Evolutionary conservation across 2,888 invertebrate species (phyloP).

Genomic region (Diloba caeruleocephala): DNA sequence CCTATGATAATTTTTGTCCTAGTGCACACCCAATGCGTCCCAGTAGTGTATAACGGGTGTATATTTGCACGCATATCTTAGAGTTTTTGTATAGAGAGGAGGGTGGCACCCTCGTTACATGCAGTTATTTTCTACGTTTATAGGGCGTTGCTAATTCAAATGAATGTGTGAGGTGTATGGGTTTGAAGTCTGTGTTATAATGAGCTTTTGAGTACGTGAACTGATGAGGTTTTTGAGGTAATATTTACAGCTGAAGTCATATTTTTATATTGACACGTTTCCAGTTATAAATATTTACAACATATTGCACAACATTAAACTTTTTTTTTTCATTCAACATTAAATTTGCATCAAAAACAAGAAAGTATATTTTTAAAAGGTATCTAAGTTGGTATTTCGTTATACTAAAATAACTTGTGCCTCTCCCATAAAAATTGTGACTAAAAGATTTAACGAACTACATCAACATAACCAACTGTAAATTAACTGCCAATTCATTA

Average conservation of each 20-base stretch:
- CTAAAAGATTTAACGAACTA: slow-evolving; percentile 39
- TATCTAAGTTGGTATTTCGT: not conserved
- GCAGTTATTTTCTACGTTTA: slow-evolving; percentile 76
- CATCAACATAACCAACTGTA: slow-evolving; percentile 47
- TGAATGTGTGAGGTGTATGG: slow-evolving; percentile 42
- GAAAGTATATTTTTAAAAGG: not conserved
- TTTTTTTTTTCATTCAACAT: no score
- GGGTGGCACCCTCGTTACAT: slow-evolving; percentile 77
- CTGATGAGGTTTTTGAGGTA: slow-evolving; percentile 14
- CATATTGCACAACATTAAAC: no score
- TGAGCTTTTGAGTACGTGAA: slow-evolving; percentile 6
- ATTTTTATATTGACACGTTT: not conserved
- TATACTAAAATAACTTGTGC: slow-evolving; percentile 10
- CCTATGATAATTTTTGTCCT: no score
- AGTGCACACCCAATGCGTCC: slow-evolving; percentile 6
- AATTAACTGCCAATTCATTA: slow-evolving; percentile 51
- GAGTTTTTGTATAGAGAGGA: slow-evolving; percentile 44
- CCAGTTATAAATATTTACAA: no score
- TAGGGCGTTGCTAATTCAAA: slow-evolving; percentile 70
- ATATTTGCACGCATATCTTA: slow-evolving; percentile 49
- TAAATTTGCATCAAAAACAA: no score
- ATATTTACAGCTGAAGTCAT: not conserved
- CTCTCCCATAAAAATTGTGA: slow-evolving; percentile 29
- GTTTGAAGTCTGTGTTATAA: slow-evolving; percentile 19
- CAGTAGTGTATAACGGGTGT: slow-evolving; percentile 25